Base-by-base conservation (phyloP, 2,888 invertebrate species). In the Neoaliturus tenellus region DNA sequence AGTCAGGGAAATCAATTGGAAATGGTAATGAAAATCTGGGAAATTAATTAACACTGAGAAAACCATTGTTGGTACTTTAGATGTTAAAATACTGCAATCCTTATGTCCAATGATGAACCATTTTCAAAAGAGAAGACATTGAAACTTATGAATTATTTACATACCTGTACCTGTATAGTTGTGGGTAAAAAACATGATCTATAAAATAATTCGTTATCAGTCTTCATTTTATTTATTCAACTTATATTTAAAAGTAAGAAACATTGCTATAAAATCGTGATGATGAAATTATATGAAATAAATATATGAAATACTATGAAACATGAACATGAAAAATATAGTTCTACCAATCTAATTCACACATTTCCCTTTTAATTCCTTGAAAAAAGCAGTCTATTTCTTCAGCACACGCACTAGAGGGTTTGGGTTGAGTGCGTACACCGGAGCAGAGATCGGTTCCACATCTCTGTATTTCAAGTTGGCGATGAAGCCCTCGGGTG, bases 401-500 rank as follows among this genome's bases (percentile, higher is more conserved):
- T 81, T 84, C 25, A 84, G 82, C 69, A 87, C 85, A 35, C 87
- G 84, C 8, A 87, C 84, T 8, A 87, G 83, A 20, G 87, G 87
- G 58, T 84, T 83, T 0, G 86, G 55, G 25, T 86, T 85, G 85
- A 86, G 87, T n/a, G 87, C 81, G 84, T 88, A 88, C 62, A 88
- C 83, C 14, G 88, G 88, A 23, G 87, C 86, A 14, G 85, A 83
- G 73, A 88, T 87, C 14, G 88, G 88, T 33, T 88, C 87, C 1
- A 88, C 88, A 48, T 88, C 88, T 83, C 87, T 84, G 83, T 88
- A 88, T 69, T 87, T 86, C 17, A 88, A 84, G 58, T 87, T 86
- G 51, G 88, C 86, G 10, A 86, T 84, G 55, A 85, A 87, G n/a
- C 86, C 86, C 3, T 69, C 35, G n/a, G 58, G 20, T 31, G 82